Evolutionary conservation across 30 jellyfish, hydroid and myxozoan genomes (phyloP), one percentile per base, ranked within the genome.

Genomic region (Aurelia sp.): DNA sequence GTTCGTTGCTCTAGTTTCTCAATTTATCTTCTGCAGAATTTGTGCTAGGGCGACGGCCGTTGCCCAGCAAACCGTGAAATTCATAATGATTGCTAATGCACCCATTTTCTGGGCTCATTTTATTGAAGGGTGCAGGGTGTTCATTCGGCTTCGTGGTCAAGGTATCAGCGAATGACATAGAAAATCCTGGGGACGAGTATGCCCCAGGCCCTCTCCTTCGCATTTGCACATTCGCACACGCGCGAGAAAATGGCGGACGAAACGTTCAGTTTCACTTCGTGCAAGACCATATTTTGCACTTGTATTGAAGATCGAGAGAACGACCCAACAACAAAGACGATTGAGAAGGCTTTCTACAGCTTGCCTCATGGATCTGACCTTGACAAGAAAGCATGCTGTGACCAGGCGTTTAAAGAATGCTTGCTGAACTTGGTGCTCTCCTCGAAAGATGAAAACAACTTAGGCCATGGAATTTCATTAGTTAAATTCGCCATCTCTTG

Each of bases 401-500:
- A 92, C 62, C 97, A 92, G 60, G 97, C 97, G 15, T 92, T 92
- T 82, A 82, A 96, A 58, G 97, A 91, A 78, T 85, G 88, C 58
- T 66, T 92, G 35, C 91, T 68, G 55, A 66, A 67, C 27, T 41
- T 51, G 21, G 57, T 88, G 40, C 70, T 86, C 13, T 53, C 44
- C 8, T 53, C 31, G 24, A 64, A 62, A 7, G 78, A 47, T 41
- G 82, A 47, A 3, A 74, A 51, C 17, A 51, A 63, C 22, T 47
- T 80, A 44, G 64, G 65, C 65, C 78, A 81, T 8, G 67, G 73
- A 1, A 80, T 74, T 13, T 72, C 91, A 22, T 53, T 89, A 33
- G 80, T 94, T 3, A 86, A 75, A 33, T 88, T 76, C 85, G 96
- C 96, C 13, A 85, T 94, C 33, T 55, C 87, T 4, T 80, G 89